phyloP scores from a whole-genome alignment of 1,140 invertebrate genomes.

The Copidosoma floridanum region DNA sequence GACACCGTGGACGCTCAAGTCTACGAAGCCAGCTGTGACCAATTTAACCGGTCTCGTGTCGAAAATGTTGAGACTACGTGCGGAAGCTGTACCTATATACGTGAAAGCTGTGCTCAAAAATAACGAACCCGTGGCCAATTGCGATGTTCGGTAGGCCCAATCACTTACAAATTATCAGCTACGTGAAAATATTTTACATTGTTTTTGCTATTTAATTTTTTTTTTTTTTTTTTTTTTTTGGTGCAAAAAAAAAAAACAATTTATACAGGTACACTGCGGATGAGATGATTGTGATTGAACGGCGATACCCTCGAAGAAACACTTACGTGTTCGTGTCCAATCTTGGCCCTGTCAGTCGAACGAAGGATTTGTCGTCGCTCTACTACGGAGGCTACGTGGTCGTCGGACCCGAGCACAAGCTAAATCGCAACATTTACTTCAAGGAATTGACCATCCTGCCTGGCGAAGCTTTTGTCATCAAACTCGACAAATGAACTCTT shows the following conservation, averaged over 20 bases:
- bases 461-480: constrained; percentile 65
- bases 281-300: constrained; percentile 69
- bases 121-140: constrained; percentile 62
- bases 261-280: constrained; percentile 57
- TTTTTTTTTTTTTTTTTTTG: constrained; percentile 2
- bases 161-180: no score
- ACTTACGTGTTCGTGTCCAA: constrained; percentile 73
- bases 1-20: constrained; percentile 63
- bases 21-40: constrained; percentile 44
- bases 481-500: constrained; percentile 71
- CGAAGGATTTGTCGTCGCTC: constrained; percentile 68
- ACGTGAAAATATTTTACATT: not conserved
- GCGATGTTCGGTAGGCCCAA: constrained; percentile 62
- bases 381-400: constrained; percentile 75
- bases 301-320: constrained; percentile 74
- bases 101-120: constrained; percentile 67
- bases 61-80: constrained; percentile 60
- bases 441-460: constrained; percentile 63
- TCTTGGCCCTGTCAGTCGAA: constrained; percentile 60
- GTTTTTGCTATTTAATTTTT: constrained; percentile 1
- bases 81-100: constrained; percentile 67
- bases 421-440: constrained; percentile 66
- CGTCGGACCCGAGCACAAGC: constrained; percentile 60
- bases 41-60: constrained; percentile 57
- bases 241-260: not conserved